Evolutionary conservation across 2,113 vertebrate species (phyloP), one percentile per base, ranked within the genome.

Genomic region (Platichthys flesus): DNA sequence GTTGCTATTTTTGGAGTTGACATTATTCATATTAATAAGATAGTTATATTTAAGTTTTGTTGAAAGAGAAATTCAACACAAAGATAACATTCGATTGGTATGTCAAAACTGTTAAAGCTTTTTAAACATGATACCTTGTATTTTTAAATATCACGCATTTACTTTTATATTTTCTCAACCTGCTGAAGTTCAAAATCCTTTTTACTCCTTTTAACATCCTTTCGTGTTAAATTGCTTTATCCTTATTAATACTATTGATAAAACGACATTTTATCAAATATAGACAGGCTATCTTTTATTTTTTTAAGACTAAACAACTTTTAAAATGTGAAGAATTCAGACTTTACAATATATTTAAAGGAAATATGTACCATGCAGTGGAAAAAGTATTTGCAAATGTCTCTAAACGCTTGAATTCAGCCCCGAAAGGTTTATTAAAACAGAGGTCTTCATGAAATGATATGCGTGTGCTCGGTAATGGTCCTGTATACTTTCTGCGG

Each of bases 391-490:
- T 31, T 31, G 31, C 7, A 7, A 51, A 51, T 51, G 9, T 14
- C 9, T 23, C 15, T 7, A 31, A 67, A 58, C 3, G 16, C 21
- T 45, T 62, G 2, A 26, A 54, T 75, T 58, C 21, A 49, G 63
- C 35, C 58, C 5, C 42, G 0, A 62, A 7, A 3, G 0, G 20
- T 61, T 15, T 56, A 42, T 49, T 49, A 45, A 15, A 15, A 12
- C 42, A 4, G 47, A 60, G n/a, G 40, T 66, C 26, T 72, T 81
- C 78, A 85, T 86, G 79, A 87, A 87, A 84, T 67, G 57, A 85
- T 81, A 77, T 88, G 84, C 74, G 79, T 71, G 85, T 78, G 3
- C 9, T 57, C n/a, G 63, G 77, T 47, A 12, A 14, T 37, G 71
- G 68, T 70, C 64, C 31, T 66, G 0, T 45, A 9, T 60, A 2